Evolutionary conservation across 64 coral and sea anemone genomes (phyloP), one percentile per base, ranked within the genome.

Genomic region (Pocillopora verrucosa): DNA sequence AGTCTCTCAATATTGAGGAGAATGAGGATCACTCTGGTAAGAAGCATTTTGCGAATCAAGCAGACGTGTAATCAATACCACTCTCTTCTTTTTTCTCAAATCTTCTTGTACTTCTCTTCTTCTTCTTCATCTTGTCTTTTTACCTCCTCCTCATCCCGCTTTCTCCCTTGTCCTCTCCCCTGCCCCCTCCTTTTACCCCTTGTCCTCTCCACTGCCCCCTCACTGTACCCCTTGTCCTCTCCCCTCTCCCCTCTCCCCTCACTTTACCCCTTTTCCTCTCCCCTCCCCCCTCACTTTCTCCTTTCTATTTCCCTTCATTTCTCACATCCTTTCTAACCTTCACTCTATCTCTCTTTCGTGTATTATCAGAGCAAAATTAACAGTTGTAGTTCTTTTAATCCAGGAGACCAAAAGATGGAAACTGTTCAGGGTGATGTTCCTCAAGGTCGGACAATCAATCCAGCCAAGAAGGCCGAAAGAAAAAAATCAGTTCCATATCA

Each of bases 401-500:
- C 58, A 94, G 93, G 69, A 59, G 80, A 86, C 9, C 34, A 65
- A 65, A 89, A 63, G 81, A 75, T 68, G 15, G 87, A 92, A 9
- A 20, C 34, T 5, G 12, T 56, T 34, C 87, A 78, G 58, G 74
- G 38, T 26, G 87, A 89, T 1, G 58, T n/a, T 13, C 60, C 79
- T 34, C 60, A 65, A 56, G 64, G 56, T 6, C 72, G 59, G 1
- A 34, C 61, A 13, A 13, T 34, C n/a, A 69, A 10, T 24, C 88
- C 34, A 25, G 36, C 41, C 7, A 89, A 72, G 15, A 88, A 91
- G 77, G 74, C 70, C 14, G 60, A 88, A 59, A 88, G 92, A n/a
- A 83, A 91, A 1, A 91, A 83, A 60, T 97, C 91, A 26, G 77
- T 90, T 58, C 80, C 94, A 10, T 69, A 67, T 16, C 62, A 84